Evolutionary conservation across 2,113 vertebrate species (phyloP).

Genomic region (Myxocyprinus asiaticus): DNA sequence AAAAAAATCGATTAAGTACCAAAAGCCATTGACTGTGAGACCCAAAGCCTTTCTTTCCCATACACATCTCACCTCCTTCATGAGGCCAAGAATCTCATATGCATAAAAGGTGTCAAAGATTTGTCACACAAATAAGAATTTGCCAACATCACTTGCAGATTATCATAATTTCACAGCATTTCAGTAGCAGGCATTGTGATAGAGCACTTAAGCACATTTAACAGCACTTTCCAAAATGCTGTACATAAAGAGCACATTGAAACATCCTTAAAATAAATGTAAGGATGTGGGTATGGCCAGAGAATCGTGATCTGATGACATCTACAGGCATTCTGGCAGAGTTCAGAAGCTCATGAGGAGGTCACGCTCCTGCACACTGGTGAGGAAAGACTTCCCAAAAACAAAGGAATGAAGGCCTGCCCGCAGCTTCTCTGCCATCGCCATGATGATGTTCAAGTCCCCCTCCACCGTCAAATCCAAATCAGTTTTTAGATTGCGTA

Average conservation of each 20-base stretch:
- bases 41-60: background rate
- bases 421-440: slow-evolving; percentile 94
- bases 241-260: slow-evolving; percentile 4
- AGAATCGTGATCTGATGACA: background rate
- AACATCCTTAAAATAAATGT: background rate
- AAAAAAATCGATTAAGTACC: too few relatives aligned
- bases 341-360: slow-evolving; percentile 88
- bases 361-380: slow-evolving; percentile 91
- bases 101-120: background rate
- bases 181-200: background rate
- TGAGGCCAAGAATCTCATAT: background rate
- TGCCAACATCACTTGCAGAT: background rate
- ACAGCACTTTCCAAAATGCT: background rate
- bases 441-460: slow-evolving; percentile 95
- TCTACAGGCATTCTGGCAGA: background rate
- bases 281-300: background rate
- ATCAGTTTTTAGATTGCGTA: slow-evolving; percentile 91
- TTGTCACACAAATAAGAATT: slow-evolving; percentile 18
- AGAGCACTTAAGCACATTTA: background rate
- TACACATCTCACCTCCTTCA: too few relatives aligned
- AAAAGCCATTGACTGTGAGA: background rate
- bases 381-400: slow-evolving; percentile 92
- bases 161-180: slow-evolving; percentile 10
- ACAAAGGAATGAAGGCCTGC: slow-evolving; percentile 94
- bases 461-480: slow-evolving; percentile 92